phyloP scores from a whole-genome alignment of 2,888 invertebrate genomes.

The Metalampra italica region DNA sequence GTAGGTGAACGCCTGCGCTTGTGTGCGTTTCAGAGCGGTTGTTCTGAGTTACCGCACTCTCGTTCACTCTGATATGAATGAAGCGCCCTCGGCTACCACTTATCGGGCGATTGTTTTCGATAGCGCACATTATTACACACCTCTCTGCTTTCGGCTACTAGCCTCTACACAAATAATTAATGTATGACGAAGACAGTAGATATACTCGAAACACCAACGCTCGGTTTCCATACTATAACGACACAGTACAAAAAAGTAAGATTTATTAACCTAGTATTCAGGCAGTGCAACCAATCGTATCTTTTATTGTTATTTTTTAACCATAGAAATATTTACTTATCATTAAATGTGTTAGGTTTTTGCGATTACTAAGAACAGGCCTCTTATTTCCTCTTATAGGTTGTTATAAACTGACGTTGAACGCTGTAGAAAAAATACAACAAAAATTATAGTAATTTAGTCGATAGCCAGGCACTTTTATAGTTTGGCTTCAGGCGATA shows the following conservation, averaged over 20 bases:
- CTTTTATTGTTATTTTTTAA: not conserved
- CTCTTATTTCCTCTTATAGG: not conserved
- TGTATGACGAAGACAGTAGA: constrained; percentile 32
- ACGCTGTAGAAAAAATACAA: constrained; percentile 1
- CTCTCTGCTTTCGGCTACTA: constrained; percentile 47
- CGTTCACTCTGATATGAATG: constrained; percentile 33
- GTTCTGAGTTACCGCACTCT: too few relatives aligned
- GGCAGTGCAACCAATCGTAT: not conserved
- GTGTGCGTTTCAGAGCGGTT: too few relatives aligned
- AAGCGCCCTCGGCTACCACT: constrained; percentile 47
- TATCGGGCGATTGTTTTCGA: constrained; percentile 55
- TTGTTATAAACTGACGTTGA: not conserved
- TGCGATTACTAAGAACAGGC: not conserved
- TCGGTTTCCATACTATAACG: not conserved
- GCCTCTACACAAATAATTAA: constrained; percentile 45
- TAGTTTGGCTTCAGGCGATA: constrained; percentile 3
- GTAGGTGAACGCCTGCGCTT: too few relatives aligned
- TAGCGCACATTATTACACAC: constrained; percentile 48
- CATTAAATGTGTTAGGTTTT: not conserved
- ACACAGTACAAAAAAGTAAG: not conserved
- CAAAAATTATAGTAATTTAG: constrained; percentile 9
- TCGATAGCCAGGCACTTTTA: constrained; percentile 4
- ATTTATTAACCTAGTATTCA: not conserved
- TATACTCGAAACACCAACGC: constrained; percentile 8
- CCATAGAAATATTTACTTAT: constrained; percentile 5